Evolutionary conservation across 2,888 invertebrate genomes (phyloP), one percentile per base, ranked within the genome.

Genomic region (Anodontia alba): DNA sequence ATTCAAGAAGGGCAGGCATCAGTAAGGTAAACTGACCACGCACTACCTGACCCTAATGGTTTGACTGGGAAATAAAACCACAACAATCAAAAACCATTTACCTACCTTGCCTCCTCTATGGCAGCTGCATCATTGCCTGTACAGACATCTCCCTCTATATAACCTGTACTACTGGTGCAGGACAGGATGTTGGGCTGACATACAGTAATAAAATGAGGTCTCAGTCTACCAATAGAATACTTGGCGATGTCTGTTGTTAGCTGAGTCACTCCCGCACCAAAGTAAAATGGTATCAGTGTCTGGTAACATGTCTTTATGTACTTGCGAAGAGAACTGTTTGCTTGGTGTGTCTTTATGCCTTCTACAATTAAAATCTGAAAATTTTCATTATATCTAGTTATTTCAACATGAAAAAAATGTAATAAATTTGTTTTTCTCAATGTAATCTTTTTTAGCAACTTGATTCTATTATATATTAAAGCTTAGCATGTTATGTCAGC

Each of bases 151-250:
- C 79, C 89, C 26, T 73, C 77, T 12, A 93, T 80, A 71, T 12
- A 73, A 77, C 75, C 86, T 54, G 78, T 78, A 33, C 20, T 66
- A n/a, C 62, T 69, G 7, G 87, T 72, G 71, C 90, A 90, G 69
- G 88, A 82, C 31, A 73, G 29, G 10, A 78, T 78, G 31, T 91
- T 81, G 1, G 99, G 99, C 76, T 96, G 95, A 93, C 99, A 99
- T 0, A 99, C 96, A 86, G 96, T 96, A 93, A 98, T 96, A 95
- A 99, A 99, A 95, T 99, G 99, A 49, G 99, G 99, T 89, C 99
- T 96, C 88, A 99, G 95, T 78, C 99, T 96, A 51, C 99, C 99
- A 85, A 99, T 96, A 17, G 97, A 96, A 94, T 98, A 98, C 95
- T 99, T 99, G 86, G 97, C 98, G 86, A 98, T 96, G 94, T 99